phyloP scores from a whole-genome alignment of 2,113 vertebrate species.

The Periophthalmus modestus region DNA sequence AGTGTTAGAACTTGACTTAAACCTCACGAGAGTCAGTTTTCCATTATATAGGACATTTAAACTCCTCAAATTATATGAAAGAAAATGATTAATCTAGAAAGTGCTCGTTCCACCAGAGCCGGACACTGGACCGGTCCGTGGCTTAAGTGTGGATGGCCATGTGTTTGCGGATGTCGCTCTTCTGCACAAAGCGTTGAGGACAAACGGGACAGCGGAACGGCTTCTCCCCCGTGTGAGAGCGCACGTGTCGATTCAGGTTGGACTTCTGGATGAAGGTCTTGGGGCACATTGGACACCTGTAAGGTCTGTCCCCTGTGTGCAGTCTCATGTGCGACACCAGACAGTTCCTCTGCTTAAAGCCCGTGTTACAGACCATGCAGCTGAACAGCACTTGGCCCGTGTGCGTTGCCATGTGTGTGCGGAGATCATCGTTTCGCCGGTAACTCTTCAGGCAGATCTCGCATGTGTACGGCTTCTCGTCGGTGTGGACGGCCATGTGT shows the following conservation, averaged over 20 bases:
- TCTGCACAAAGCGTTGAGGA: background rate
- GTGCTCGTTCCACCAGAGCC: no score
- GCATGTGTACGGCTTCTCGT: background rate
- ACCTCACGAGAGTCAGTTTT: no score
- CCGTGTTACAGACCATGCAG: background rate
- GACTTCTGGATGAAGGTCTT: constrained; percentile 7
- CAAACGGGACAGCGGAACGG: constrained; percentile 2
- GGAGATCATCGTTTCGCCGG: constrained; percentile 3
- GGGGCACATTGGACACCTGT: background rate
- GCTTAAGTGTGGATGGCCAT: background rate
- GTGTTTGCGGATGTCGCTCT: background rate
- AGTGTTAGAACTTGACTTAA: no score
- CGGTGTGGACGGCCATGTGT: constrained; percentile 2
- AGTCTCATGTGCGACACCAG: background rate
- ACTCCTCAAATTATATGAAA: no score
- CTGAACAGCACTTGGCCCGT: constrained; percentile 1
- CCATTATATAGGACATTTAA: no score
- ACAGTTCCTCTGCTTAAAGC: constrained; percentile 1
- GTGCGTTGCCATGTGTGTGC: background rate
- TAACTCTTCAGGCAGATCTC: background rate
- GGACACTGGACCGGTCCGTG: background rate
- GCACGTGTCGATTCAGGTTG: background rate
- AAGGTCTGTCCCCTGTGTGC: background rate
- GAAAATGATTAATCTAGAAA: no score
- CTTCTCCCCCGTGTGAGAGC: background rate